Conservation (phyloP, 2,888 invertebrate species). For the Metopia argyrocephala region DNA sequence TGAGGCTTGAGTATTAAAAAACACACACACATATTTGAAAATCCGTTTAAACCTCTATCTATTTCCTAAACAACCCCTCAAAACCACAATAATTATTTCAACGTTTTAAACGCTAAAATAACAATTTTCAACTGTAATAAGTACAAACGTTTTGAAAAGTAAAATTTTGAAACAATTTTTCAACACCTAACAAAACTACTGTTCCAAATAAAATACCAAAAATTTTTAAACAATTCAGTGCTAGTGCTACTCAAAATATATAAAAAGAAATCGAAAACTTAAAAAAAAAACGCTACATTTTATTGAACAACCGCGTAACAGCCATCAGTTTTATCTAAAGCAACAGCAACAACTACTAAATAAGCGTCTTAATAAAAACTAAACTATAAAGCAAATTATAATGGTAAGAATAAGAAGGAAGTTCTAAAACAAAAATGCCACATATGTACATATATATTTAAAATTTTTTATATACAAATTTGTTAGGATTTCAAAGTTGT, state of each 20-base stretch:
- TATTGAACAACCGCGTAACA: neutral
- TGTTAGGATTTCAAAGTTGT: too few species aligned
- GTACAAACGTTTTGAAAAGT: too few species aligned
- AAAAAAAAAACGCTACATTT: neutral
- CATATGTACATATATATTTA: too few species aligned
- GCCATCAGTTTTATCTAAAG: constrained; percentile 15
- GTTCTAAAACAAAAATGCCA: constrained; percentile 16
- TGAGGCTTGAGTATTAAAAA: neutral
- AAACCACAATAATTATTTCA: neutral
- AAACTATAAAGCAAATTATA: constrained; percentile 73
- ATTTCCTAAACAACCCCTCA: neutral
- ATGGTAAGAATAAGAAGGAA: constrained; percentile 78
- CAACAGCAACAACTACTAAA: constrained; percentile 37
- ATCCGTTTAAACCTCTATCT: neutral
- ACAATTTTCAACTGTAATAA: too few species aligned
- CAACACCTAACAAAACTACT: too few species aligned
- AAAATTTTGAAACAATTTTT: too few species aligned
- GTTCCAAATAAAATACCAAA: too few species aligned
- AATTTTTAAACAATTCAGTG: too few species aligned
- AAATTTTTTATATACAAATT: too few species aligned
- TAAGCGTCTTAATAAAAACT: constrained; percentile 49
- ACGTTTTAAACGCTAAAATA: neutral
- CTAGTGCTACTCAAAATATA: too few species aligned
- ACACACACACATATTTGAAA: too few species aligned
- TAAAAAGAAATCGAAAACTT: too few species aligned